Evolutionary conservation across 2,797 vertebrate species (phyloP), one percentile per base, ranked within the genome.

Genomic region (Parotocinclus haroldoi): DNA sequence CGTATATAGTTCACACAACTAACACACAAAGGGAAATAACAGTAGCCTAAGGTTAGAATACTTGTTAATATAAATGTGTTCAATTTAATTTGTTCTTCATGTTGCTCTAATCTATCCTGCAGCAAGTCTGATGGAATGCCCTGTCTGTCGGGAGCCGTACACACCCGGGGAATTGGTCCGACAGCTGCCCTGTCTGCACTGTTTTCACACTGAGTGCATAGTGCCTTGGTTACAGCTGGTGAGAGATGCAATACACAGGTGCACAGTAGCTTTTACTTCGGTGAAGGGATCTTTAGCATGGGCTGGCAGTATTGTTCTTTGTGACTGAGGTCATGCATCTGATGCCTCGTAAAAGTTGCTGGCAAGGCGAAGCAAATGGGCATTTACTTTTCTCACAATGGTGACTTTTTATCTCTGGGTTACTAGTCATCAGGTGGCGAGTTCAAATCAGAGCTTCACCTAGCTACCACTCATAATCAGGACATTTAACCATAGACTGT

Each of bases 171-270:
- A 98, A 73, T 86, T 86, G 55, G 94, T 93, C 50, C 89, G 89
- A 78, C 93, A 96, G 84, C 84, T 98, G 9, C 93, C 94, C 14
- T 95, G 93, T 80, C 92, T 93, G 56, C 94, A 97, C 80, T 84
- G 90, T 85, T 98, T 96, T 81, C 96, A 98, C 81, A 90, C 91
- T 87, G 89, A 88, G 78, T 95, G 93, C 79, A 95, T 97, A 66
- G 93, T 97, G 73, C 95, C 94, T 0, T 98, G 95, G 94, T 81
- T 96, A 66, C 92, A 98, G 76, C 85, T 96, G 93, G 95, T 98
- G 79, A 93, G 92, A 57, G 46, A 52, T 37, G 19, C 10, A 69
- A 10, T 46, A n/a, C 0, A 18, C n/a, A 36, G 6, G 38, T 37
- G 18, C 3, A 7, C 14, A 66, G 38, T 13, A 38, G 18, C 16